Evolutionary conservation across 2,888 invertebrate genomes (phyloP), one percentile per base, ranked within the genome.

Genomic region (Resseliella maxima): DNA sequence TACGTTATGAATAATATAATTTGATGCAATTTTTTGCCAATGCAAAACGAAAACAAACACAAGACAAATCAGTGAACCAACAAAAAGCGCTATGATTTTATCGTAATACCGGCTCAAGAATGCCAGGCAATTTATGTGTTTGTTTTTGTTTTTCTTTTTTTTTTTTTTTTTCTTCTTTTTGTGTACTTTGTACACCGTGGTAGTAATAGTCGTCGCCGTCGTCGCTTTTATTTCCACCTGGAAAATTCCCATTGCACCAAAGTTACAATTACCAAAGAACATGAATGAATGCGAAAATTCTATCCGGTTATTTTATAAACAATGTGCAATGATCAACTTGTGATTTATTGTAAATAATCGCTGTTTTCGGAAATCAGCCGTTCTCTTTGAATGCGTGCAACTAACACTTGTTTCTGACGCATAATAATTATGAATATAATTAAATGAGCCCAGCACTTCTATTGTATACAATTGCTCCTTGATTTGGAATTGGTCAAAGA

Each of bases 331-430:
- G 31, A 31, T 72, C 15, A n/a, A n/a, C n/a, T n/a, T 72, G 72
- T 72, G 31, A 72, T 72, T 72, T 72, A 72, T 72, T 31, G 72
- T 72, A 59, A 24, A 59, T 59, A 24, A 50, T 50, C 12, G 50
- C 18, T 50, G 15, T 59, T 59, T 72, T 72, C 31, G 72, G 72
- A 27, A 72, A 72, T 3, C 59, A 59, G 2, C 6, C 59, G 31
- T 31, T 27, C 31, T 72, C 35, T 72, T 72, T 72, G 21, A 18
- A 18, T 21, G 21, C 50, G 12, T 31, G 15, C 72, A n/a, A 0
- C 31, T 31, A 72, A 18, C 31, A 31, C 72, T 72, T 72, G 72
- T 72, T 31, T 50, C 8, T 8, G 46, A 50, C 2, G 15, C 15
- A 50, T 15, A 8, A 50, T 15, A 15, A 18, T 50, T 15, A 50